phyloP scores from a whole-genome alignment of 2,113 vertebrate genomes.

The Phalacrocorax brasilianus region DNA sequence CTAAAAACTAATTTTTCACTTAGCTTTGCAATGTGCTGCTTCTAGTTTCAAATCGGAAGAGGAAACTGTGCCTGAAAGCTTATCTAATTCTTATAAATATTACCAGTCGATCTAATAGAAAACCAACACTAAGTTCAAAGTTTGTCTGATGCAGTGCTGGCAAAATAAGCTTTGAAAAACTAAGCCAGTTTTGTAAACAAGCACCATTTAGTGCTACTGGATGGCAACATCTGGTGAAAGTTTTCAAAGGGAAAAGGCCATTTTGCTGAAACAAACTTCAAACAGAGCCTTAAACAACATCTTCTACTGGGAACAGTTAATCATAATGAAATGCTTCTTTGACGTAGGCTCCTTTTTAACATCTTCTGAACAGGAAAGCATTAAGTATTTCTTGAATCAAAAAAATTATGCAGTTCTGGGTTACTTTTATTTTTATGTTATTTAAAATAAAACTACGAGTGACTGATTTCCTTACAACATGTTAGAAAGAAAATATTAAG shows the following conservation, averaged over 20 bases:
- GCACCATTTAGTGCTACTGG: neutral
- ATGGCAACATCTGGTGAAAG: neutral
- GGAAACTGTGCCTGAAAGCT: neutral
- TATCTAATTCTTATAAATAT: neutral
- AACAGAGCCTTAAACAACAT: neutral
- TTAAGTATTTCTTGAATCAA: neutral
- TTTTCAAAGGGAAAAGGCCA: neutral
- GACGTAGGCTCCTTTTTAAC: neutral
- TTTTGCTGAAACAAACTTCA: neutral
- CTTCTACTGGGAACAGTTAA: neutral
- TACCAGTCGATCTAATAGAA: neutral
- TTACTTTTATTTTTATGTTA: neutral
- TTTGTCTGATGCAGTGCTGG: neutral
- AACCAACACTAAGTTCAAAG: neutral
- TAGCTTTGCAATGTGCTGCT: neutral
- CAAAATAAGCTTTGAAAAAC: neutral
- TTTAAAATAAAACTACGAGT: neutral
- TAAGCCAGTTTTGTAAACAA: neutral
- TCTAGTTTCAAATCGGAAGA: neutral
- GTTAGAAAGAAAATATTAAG: neutral
- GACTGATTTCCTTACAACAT: neutral
- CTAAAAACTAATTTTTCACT: neutral
- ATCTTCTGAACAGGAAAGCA: neutral
- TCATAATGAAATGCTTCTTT: neutral
- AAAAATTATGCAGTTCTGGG: rapidly evolving